Evolutionary conservation across 1,140 invertebrate genomes (phyloP).

Genomic region (Apis laboriosa): DNA sequence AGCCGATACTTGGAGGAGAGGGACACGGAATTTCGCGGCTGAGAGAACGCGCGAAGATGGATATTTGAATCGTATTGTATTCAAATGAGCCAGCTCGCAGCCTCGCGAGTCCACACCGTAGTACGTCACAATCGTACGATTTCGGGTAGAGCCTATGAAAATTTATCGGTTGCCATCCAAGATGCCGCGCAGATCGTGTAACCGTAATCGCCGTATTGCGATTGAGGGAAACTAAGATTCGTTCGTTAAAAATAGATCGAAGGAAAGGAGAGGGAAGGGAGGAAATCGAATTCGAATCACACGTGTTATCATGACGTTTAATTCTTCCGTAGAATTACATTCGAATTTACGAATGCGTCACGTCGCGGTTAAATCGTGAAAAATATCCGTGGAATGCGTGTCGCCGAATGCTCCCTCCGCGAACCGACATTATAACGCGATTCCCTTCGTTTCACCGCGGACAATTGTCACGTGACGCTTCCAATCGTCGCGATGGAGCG

Average conservation of each 20-base stretch:
- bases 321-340: slow-evolving; percentile 21
- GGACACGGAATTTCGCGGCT: slow-evolving; percentile 45
- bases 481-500: not conserved
- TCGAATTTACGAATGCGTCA: slow-evolving; percentile 21
- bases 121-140: slow-evolving; percentile 49
- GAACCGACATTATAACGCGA: not conserved
- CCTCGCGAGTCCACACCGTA: slow-evolving; percentile 1
- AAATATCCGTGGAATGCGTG: slow-evolving; percentile 40
- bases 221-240: not conserved
- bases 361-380: slow-evolving; percentile 22
- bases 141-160: slow-evolving; percentile 45
- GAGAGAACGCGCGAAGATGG: slow-evolving; percentile 58
- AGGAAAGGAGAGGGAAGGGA: not conserved
- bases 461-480: slow-evolving; percentile 49
- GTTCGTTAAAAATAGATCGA: no score
- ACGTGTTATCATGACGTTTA: slow-evolving; percentile 1
- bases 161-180: slow-evolving; percentile 42
- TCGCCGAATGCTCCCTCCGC: not conserved
- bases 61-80: slow-evolving; percentile 61
- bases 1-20: not conserved
- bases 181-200: not conserved
- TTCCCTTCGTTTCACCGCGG: not conserved
- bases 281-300: not conserved
- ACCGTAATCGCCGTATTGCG: not conserved
- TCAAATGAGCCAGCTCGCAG: slow-evolving; percentile 51